These are phyloP conservation scores for Drosophila cardini DNA, from an alignment of 1,140 invertebrate species.

Conservation along the genomic window DNA sequence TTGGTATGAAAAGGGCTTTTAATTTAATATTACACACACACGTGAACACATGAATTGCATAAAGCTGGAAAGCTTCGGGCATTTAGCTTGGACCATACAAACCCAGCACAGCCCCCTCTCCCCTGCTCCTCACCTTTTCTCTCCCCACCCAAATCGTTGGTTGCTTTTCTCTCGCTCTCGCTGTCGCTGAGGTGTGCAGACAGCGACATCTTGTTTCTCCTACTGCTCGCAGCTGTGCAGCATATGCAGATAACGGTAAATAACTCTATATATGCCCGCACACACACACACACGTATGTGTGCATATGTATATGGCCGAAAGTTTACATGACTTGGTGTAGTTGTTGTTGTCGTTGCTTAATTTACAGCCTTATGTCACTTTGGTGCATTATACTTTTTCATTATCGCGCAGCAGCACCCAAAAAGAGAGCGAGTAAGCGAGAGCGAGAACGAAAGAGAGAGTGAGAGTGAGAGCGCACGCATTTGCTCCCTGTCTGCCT, in stretches of 20 bases:
- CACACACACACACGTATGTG: slow-evolving; percentile 3
- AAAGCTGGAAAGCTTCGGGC: slow-evolving; percentile 34
- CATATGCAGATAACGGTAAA: slow-evolving; percentile 81
- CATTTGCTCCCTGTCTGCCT: slow-evolving; percentile 16
- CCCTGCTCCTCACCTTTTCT: background rate
- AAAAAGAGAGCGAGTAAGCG: slow-evolving; percentile 34
- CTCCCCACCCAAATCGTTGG: slow-evolving; percentile 4
- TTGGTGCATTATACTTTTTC: slow-evolving; percentile 83
- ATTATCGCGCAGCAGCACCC: slow-evolving; percentile 73
- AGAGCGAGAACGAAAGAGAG: slow-evolving; percentile 14
- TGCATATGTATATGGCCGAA: slow-evolving; percentile 26
- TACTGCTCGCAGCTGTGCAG: slow-evolving; percentile 33
- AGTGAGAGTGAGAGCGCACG: slow-evolving; percentile 9
- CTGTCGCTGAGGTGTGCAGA: slow-evolving; percentile 7
- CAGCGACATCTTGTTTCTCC: slow-evolving; percentile 23
- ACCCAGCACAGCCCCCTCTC: background rate
- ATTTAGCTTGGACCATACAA: slow-evolving; percentile 45
- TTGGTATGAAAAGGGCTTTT: slow-evolving; percentile 70
- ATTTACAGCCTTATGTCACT: slow-evolving; percentile 83
- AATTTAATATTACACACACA: slow-evolving; percentile 65
- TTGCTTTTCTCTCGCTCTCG: background rate
- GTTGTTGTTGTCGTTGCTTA: slow-evolving; percentile 73
- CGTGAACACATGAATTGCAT: slow-evolving; percentile 43
- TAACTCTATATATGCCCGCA: slow-evolving; percentile 52
- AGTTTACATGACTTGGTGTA: slow-evolving; percentile 51